Evolutionary conservation across 1,140 invertebrate species (phyloP), one percentile per base, ranked within the genome.

Genomic region (Leptinotarsa texana): DNA sequence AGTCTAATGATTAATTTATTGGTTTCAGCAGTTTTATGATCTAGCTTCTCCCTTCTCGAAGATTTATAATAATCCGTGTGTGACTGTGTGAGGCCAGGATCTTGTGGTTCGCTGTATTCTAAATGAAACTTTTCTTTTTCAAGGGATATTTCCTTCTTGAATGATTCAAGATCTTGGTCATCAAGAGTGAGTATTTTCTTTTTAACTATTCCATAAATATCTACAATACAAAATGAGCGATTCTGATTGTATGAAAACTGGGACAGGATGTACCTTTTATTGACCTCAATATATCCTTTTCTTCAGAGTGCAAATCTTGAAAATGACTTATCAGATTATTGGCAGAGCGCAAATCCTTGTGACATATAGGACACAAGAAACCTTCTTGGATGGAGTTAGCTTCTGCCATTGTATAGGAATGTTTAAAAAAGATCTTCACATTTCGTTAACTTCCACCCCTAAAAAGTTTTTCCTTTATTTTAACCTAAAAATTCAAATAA

Each of bases 1-100:
- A 99, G 84, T 80, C 97, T 89, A 81, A 99, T 98, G 47, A 99
- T 88, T 18, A 99, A 86, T 85, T 98, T 98, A 85, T 99, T 99
- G 2, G 96, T 98, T 87, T 98, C 96, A 27, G 94, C 92, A 0
- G 96, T 94, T 86, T 94, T 95, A 83, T 95, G 89, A 86, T 98
- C 95, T 75, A 98, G 87, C 79, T 81, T 84, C 8, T 87, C 84
- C 3, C 87, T 87, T 73, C 89, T 78, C 13, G 94, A 87, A 47
- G 89, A 89, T 84, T 93, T 94, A 84, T 96, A 98, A 84, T 92
- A 91, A 69, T 92, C 90, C 13, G 92, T 93, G 80, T 96, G 92
- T 75, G 87, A 91, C 77, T 88, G 88, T 17, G 86, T 90, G 15
- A 87, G 86, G 77, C 96, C 93, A 27, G 91, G 85, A 69, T 89